Conservation (phyloP, 2,888 invertebrate species). For the Theodoxus fluviatilis region DNA sequence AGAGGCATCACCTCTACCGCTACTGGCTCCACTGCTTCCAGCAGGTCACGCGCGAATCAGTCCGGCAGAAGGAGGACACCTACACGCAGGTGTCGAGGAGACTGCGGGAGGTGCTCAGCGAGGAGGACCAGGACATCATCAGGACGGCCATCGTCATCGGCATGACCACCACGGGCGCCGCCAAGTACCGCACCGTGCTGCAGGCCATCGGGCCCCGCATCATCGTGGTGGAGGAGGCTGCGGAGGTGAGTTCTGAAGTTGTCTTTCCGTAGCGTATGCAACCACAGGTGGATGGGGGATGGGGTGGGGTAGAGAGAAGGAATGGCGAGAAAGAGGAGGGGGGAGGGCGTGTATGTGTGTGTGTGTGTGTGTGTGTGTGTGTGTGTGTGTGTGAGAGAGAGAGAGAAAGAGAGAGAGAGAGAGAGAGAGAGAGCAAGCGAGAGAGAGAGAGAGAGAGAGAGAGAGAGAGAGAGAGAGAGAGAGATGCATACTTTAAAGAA, state of each 20-base stretch:
- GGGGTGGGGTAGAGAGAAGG: no score
- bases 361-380: no score
- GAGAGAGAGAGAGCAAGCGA: no score
- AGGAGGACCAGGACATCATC: slow-evolving; percentile 48
- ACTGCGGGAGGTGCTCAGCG: slow-evolving; percentile 37
- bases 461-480: no score
- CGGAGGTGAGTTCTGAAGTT: slow-evolving; percentile 66
- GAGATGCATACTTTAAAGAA: no score
- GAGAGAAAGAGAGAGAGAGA: no score
- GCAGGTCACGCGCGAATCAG: slow-evolving; percentile 30
- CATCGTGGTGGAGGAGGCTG: slow-evolving; percentile 82
- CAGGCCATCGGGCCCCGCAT: slow-evolving; percentile 60
- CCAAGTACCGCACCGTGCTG: slow-evolving; percentile 48
- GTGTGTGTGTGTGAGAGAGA: no score
- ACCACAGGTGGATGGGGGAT: no score
- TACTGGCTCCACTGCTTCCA: slow-evolving; percentile 56
- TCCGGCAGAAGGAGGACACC: slow-evolving; percentile 30
- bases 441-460: no score
- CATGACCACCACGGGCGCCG: slow-evolving; percentile 64
- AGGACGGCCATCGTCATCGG: slow-evolving; percentile 47
- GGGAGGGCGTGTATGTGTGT: no score
- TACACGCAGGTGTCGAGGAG: slow-evolving; percentile 35
- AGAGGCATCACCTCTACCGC: slow-evolving; percentile 66
- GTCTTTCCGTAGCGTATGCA: no score
- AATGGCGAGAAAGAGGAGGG: no score